Evolutionary conservation across 2,888 invertebrate species (phyloP).

Genomic region (Ditula angustiorana): DNA sequence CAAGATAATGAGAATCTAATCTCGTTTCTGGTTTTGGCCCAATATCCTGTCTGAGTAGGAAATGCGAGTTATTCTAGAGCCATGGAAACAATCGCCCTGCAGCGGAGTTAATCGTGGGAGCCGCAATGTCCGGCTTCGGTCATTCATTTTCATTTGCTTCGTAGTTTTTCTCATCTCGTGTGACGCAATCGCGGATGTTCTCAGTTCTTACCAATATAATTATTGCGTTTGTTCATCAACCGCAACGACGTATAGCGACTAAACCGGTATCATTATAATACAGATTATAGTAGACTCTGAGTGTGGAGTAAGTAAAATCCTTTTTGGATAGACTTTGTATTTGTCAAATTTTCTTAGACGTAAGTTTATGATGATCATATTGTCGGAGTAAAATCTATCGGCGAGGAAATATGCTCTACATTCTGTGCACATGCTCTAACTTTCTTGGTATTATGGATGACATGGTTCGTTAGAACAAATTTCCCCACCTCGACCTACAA

Average conservation of each 20-base stretch:
- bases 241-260: constrained; percentile 31
- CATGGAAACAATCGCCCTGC: constrained; percentile 21
- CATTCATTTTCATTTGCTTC: constrained; percentile 75
- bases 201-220: constrained; percentile 53
- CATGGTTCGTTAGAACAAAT: too few species aligned
- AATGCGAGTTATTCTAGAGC: constrained; percentile 25
- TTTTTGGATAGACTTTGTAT: too few species aligned
- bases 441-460: too few species aligned
- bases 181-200: constrained; percentile 78
- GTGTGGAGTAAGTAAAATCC: too few species aligned
- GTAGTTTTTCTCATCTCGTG: constrained; percentile 72
- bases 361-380: too few species aligned
- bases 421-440: too few species aligned
- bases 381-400: too few species aligned
- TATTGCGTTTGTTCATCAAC: constrained; percentile 51
- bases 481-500: too few species aligned
- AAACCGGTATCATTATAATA: constrained; percentile 35
- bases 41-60: constrained; percentile 35
- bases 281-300: too few species aligned
- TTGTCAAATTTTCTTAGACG: too few species aligned
- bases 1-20: not conserved
- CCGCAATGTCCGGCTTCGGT: constrained; percentile 74
- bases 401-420: too few species aligned
- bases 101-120: constrained; percentile 73
- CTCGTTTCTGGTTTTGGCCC: not conserved